These are phyloP conservation scores for Aradophagus sp. DNA, from an alignment of 1,140 invertebrate genomes.

Conservation along the genomic window DNA sequence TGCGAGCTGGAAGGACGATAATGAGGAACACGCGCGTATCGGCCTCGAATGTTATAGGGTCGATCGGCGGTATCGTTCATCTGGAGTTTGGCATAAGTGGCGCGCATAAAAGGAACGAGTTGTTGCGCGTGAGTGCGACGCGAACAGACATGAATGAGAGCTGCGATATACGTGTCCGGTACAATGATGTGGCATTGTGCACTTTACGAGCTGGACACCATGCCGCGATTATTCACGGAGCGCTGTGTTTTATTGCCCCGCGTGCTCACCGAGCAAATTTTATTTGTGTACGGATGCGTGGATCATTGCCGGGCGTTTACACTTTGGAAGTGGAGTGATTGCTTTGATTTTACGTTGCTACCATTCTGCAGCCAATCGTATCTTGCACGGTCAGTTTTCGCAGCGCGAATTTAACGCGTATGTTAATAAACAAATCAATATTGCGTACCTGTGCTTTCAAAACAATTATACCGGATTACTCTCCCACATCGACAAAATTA, in stretches of 20 bases:
- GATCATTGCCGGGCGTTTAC: slow-evolving; percentile 47
- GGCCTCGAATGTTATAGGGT: slow-evolving; percentile 44
- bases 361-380: slow-evolving; percentile 21
- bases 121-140: slow-evolving; percentile 40
- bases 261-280: slow-evolving; percentile 39
- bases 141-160: slow-evolving; percentile 47
- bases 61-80: slow-evolving; percentile 48
- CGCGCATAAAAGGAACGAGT: slow-evolving; percentile 42
- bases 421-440: no score
- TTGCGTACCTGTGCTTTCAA: no score
- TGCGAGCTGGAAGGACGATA: slow-evolving; percentile 59
- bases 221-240: slow-evolving; percentile 73
- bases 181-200: slow-evolving; percentile 66
- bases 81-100: slow-evolving; percentile 47
- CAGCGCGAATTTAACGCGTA: no score
- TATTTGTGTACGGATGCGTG: slow-evolving; percentile 46
- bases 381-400: slow-evolving; percentile 9
- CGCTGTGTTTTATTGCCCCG: slow-evolving; percentile 71
- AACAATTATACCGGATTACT: no score
- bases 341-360: slow-evolving; percentile 32
- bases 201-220: slow-evolving; percentile 70
- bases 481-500: no score
- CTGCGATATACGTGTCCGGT: slow-evolving; percentile 53
- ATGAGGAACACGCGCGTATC: slow-evolving; percentile 63
- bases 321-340: slow-evolving; percentile 37